Evolutionary conservation across 2,797 vertebrate species (phyloP), one percentile per base, ranked within the genome.

Genomic region (Onychomys torridus): DNA sequence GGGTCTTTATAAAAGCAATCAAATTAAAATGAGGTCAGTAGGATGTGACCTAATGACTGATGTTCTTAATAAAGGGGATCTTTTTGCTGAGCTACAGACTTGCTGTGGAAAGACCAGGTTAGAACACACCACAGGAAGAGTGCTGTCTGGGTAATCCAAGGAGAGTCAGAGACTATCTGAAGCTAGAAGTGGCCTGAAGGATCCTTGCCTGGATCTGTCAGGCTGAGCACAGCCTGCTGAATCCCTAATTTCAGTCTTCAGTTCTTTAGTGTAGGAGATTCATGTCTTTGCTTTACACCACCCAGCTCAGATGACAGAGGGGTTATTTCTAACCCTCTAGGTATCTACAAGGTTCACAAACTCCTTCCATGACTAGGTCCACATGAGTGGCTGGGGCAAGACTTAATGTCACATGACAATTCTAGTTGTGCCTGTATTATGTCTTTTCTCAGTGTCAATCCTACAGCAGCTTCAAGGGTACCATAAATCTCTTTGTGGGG

Each of bases 171-270:
- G 29, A 17, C 2, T 3, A 0, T 29, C 3, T 10, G 57, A 73
- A 34, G 21, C 12, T 5, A 1, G 40, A 12, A 27, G 5, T 49
- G 2, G 10, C 1, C 0, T 16, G 6, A 17, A 5, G 40, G 16
- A 29, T 0, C 4, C 19, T 75, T 1, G 1, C 34, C 57, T 9
- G 1, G 57, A 69, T 11, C 40, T 10, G 3, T 10, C 23, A 17
- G 63, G 43, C 49, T 16, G 52, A 43, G 17, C 5, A 8, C 0
- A 19, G 23, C 6, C 49, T 65, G 3, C 10, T 11, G 21, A 76
- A 14, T 34, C 11, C 4, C 49, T 3, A 4, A 29, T 16, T 40
- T 78, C 25, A 55, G 73, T 40, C 4, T 6, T 63, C 8, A 52
- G 23, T 55, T 67, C 49, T 55, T 75, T 65, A 77, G 46, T 32